Conservation (phyloP, 2,888 invertebrate species). For the Metopia argyrocephala region DNA sequence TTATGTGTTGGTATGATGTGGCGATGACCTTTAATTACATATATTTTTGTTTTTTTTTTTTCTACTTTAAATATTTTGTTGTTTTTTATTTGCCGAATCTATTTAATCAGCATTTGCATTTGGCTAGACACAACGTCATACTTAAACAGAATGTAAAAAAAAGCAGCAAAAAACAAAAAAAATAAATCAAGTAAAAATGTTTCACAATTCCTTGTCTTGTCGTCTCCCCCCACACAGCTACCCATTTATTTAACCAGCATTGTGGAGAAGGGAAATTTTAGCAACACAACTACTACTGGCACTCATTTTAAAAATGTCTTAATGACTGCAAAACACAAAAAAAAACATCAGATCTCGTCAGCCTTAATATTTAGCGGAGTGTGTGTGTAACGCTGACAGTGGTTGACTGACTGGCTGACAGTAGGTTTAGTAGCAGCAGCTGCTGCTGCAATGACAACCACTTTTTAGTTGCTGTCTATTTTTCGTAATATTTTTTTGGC, state of each 20-base stretch:
- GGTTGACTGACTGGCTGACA: neutral
- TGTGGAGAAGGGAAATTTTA: neutral
- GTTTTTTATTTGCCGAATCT: conserved; percentile 16
- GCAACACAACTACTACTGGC: neutral
- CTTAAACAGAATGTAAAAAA: conserved; percentile 55
- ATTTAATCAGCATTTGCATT: conserved; percentile 62
- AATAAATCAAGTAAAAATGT: conserved; percentile 1
- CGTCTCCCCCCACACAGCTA: neutral
- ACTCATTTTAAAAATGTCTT: neutral
- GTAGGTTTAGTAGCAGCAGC: conserved; percentile 6
- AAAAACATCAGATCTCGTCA: neutral
- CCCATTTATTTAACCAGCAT: conserved; percentile 2
- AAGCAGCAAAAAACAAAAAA: conserved; percentile 19
- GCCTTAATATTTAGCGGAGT: neutral
- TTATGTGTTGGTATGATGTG: conserved; percentile 45
- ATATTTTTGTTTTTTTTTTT: conserved; percentile 12
- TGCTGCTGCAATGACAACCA: conserved; percentile 33
- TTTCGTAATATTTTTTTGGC: neutral
- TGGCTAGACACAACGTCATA: conserved; percentile 66
- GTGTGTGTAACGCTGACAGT: neutral
- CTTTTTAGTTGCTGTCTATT: conserved; percentile 25
- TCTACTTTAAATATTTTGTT: conserved; percentile 35
- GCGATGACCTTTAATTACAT: conserved; percentile 63
- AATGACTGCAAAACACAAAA: neutral
- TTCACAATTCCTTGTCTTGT: conserved; percentile 16